These are phyloP conservation scores for Sepioteuthis lessoniana DNA, from an alignment of 2,888 invertebrate species.

Conservation along the genomic window DNA sequence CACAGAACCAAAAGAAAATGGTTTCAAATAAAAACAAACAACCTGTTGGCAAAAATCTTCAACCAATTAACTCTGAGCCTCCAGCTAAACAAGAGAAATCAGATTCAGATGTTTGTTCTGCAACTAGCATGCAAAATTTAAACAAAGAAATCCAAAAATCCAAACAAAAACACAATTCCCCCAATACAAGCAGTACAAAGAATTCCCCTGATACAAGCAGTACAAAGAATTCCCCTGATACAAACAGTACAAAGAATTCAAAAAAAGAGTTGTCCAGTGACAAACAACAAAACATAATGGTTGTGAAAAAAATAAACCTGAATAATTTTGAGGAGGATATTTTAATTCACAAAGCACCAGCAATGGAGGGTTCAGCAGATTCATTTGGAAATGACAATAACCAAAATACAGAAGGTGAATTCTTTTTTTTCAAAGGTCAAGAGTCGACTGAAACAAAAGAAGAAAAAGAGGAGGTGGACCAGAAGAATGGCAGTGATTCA, in stretches of 20 bases:
- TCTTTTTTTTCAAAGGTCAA: not conserved
- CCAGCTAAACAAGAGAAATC: not conserved
- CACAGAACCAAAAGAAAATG: not conserved
- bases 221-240: too few species aligned
- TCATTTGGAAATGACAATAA: not conserved
- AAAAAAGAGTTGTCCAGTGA: not conserved
- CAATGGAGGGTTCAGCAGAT: not conserved
- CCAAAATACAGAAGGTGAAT: not conserved
- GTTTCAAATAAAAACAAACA: not conserved
- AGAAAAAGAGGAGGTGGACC: not conserved
- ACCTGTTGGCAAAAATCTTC: not conserved
- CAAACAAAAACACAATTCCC: not conserved
- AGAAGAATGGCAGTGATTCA: not conserved
- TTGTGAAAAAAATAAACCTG: constrained; percentile 25
- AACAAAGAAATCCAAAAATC: not conserved
- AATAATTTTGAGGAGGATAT: constrained; percentile 8
- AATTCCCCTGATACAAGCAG: too few species aligned
- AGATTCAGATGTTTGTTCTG: not conserved
- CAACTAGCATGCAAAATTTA: not conserved
- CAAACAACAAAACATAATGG: not conserved
- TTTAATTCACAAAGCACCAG: not conserved
- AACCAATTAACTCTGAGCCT: not conserved
- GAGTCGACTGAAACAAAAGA: not conserved
- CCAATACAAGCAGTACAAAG: not conserved
- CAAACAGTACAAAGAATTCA: not conserved